Evolutionary conservation across 2,888 invertebrate genomes (phyloP).

Genomic region (Smittia sp.): DNA sequence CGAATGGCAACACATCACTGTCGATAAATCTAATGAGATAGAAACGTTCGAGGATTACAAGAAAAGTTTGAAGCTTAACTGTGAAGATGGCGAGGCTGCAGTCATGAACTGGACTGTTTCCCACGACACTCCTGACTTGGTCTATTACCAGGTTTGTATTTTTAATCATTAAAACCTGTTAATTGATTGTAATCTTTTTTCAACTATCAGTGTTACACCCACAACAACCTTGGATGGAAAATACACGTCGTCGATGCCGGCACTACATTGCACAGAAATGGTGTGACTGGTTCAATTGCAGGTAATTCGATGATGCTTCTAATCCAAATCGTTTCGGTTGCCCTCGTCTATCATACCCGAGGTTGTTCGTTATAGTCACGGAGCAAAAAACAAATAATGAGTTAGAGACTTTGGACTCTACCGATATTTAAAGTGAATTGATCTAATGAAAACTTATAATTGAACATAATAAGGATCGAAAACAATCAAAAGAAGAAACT

Average conservation of each 20-base stretch:
- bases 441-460: no score
- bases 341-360: neutral
- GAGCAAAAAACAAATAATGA: no score
- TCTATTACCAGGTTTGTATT: constrained; percentile 80
- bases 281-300: neutral
- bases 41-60: constrained; percentile 76
- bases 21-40: constrained; percentile 68
- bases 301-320: neutral
- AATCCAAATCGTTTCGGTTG: neutral
- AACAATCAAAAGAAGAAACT: no score
- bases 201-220: constrained; percentile 77
- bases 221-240: constrained; percentile 89
- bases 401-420: no score
- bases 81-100: constrained; percentile 73
- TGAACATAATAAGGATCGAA: no score
- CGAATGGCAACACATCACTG: constrained; percentile 78
- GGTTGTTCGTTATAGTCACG: constrained; percentile 27
- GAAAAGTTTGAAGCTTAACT: constrained; percentile 71
- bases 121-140: constrained; percentile 73
- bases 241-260: constrained; percentile 81
- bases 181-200: constrained; percentile 27
- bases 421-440: no score
- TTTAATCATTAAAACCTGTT: neutral
- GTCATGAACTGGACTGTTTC: constrained; percentile 82
- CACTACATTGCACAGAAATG: constrained; percentile 44